Conservation (phyloP, 2,888 invertebrate species). For the Carabus problematicus region DNA sequence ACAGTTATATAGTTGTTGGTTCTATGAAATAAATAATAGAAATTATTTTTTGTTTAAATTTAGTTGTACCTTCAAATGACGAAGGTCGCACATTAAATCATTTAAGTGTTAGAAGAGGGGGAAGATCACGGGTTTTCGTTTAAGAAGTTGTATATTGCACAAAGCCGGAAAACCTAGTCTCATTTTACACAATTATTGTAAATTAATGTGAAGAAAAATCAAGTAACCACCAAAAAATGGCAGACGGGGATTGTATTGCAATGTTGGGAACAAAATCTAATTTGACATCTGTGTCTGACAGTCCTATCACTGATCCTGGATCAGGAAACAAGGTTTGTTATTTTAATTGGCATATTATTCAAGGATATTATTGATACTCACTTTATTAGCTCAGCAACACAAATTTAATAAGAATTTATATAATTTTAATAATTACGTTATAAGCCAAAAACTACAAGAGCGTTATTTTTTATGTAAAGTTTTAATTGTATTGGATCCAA, state of each 20-base stretch:
- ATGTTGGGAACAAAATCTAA: slow-evolving; percentile 55
- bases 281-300: slow-evolving; percentile 70
- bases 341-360: slow-evolving; percentile 2
- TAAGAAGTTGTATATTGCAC: slow-evolving; percentile 24
- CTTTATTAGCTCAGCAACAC: slow-evolving; percentile 1
- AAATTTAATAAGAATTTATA: not conserved
- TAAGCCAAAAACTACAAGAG: not conserved
- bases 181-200: slow-evolving; percentile 9
- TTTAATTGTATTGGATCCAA: slow-evolving; percentile 21
- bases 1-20: too few species aligned
- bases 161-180: slow-evolving; percentile 14
- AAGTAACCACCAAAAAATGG: slow-evolving; percentile 24
- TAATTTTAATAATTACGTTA: not conserved
- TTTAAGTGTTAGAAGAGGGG: slow-evolving; percentile 20
- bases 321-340: slow-evolving; percentile 65
- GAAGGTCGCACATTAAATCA: slow-evolving; percentile 29
- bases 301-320: slow-evolving; percentile 80
- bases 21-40: too few species aligned
- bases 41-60: slow-evolving; percentile 6
- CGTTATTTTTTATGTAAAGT: slow-evolving; percentile 13
- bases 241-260: slow-evolving; percentile 41
- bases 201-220: slow-evolving; percentile 26
- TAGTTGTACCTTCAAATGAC: slow-evolving; percentile 13
- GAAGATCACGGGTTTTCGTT: slow-evolving; percentile 32
- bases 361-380: not conserved